Evolutionary conservation across 1,140 invertebrate genomes (phyloP), one percentile per base, ranked within the genome.

Genomic region (Trypoxylus dichotomus): DNA sequence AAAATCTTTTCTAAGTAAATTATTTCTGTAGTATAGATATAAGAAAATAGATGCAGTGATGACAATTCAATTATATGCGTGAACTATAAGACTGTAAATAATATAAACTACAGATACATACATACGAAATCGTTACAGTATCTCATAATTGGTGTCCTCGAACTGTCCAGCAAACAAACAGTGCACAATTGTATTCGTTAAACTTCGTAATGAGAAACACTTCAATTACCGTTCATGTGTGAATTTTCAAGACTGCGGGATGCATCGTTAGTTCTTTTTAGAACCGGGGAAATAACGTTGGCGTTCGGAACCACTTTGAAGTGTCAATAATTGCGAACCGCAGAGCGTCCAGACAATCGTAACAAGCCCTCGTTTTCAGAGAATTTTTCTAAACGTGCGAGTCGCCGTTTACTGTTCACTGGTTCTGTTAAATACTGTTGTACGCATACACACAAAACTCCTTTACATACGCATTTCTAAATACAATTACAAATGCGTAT

Each of bases 261-360:
- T 19, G 60, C 60, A 63, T 63, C 60, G 60, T 63, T 63, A 63
- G 60, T 63, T 63, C 60, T 63, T 63, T 63, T 63, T 63, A 63
- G 19, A 63, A 63, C 21, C 13, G 21, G 60, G 47, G 60, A 63
- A 63, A 63, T 63, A 63, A 63, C 60, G 19, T 63, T 63, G 60
- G 21, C 21, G 60, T 63, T 63, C 60, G n/a, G 60, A 63, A 63
- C 19, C 60, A 63, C 60, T 63, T 63, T 63, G 60, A 63, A 63
- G 60, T 63, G 60, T 63, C 60, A 63, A 63, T 63, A 63, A 63
- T 63, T 63, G 60, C 19, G 19, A 6, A 63, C 60, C 60, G 60
- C 60, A 63, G 60, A 63, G 60, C 60, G 60, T 63, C 60, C 60
- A 8, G 60, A 63, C 60, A 63, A 63, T 63, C 19, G 60, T 63